Percentiles rank a stretch among this genome's conserved stretches.
These are phyloP conservation scores for Hypena proboscidalis DNA, from an alignment of 2,888 invertebrate genomes.

Conservation along the genomic window DNA sequence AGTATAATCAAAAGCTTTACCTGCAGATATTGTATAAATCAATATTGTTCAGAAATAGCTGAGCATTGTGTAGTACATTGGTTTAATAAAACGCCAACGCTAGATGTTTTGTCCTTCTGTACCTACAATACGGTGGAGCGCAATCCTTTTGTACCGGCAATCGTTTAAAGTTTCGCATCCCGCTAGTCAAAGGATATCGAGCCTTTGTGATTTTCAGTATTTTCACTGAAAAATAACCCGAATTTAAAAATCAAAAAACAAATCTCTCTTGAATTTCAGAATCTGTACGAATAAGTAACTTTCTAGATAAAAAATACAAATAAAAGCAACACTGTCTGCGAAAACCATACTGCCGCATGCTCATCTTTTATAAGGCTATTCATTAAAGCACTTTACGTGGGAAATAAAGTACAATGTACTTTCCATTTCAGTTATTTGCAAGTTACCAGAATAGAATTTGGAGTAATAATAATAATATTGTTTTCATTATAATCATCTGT, in stretches of 20 bases:
- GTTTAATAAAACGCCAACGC: conserved; percentile 6
- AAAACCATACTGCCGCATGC: background rate
- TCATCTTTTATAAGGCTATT: conserved; percentile 18
- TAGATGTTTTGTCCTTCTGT: conserved; percentile 3
- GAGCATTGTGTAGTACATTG: background rate
- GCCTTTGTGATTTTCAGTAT: conserved; percentile 18
- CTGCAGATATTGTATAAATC: background rate
- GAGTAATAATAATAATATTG: too few relatives aligned
- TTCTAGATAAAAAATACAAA: background rate
- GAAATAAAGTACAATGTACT: conserved; percentile 30
- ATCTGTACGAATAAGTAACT: too few relatives aligned
- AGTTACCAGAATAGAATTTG: too few relatives aligned
- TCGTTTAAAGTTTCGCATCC: conserved; percentile 25
- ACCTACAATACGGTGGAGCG: conserved; percentile 11
- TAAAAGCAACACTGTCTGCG: background rate
- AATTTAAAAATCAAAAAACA: background rate
- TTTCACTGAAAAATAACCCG: conserved; percentile 9
- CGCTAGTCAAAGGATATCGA: conserved; percentile 26
- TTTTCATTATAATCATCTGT: too few relatives aligned
- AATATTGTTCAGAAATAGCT: background rate
- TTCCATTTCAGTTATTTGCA: conserved; percentile 24
- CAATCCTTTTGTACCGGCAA: conserved; percentile 25
- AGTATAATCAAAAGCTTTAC: too few relatives aligned
- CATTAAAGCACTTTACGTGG: conserved; percentile 24
- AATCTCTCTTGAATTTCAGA: too few relatives aligned